Evolutionary conservation across 30 jellyfish, hydroid and myxozoan species (phyloP).

Genomic region (Chrysaora quinquecirrha): DNA sequence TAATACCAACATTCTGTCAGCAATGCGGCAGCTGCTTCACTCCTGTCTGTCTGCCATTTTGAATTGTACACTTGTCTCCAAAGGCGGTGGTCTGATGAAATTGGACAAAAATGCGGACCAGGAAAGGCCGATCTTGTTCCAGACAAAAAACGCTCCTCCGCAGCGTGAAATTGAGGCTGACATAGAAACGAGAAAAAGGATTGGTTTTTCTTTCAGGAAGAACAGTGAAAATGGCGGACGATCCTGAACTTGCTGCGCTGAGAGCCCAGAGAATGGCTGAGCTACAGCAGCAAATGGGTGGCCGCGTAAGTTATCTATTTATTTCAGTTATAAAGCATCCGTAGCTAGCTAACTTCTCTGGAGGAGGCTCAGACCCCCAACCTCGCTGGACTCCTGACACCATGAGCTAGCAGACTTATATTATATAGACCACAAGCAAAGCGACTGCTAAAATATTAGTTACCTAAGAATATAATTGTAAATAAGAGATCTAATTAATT

Average conservation of each 20-base stretch:
- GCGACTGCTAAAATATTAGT: too few species aligned
- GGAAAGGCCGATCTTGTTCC: too few species aligned
- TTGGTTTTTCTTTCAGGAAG: not conserved
- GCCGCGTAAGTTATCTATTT: not conserved
- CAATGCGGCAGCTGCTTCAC: not conserved
- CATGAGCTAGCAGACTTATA: too few species aligned
- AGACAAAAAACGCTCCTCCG: not conserved
- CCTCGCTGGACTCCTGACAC: too few species aligned
- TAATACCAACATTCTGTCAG: not conserved
- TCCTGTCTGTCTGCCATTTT: not conserved
- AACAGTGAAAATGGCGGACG: slow-evolving; percentile 97
- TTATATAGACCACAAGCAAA: too few species aligned
- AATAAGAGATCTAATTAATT: too few species aligned
- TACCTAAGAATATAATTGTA: too few species aligned
- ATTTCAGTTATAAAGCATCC: too few species aligned
- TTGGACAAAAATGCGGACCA: too few species aligned
- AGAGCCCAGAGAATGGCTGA: slow-evolving; percentile 95
- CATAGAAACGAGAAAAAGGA: too few species aligned
- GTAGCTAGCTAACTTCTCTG: too few species aligned
- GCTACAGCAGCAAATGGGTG: slow-evolving; percentile 84
- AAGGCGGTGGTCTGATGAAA: not conserved
- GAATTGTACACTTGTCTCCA: slow-evolving; percentile 5
- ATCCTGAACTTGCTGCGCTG: slow-evolving; percentile 88
- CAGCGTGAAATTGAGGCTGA: not conserved
- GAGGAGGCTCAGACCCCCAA: too few species aligned